Base-by-base conservation (phyloP, 2,113 vertebrate genomes). In the Paratilapia polleni region DNA sequence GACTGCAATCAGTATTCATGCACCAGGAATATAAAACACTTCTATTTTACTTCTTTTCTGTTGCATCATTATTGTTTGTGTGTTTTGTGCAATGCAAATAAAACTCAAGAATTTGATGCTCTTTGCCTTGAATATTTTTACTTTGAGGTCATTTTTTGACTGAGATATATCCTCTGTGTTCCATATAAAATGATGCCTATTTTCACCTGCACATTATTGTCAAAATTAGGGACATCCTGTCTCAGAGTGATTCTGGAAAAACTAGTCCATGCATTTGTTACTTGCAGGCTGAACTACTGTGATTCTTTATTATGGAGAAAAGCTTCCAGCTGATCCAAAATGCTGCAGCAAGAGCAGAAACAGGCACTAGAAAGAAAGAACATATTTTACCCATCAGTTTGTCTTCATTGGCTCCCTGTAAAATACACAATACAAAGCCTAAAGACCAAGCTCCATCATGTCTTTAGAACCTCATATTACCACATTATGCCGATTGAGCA, bases 381-480 rank as follows among this genome's bases (percentile, higher is more conserved):
- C 22, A 43, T 20, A 56, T n/a, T 68, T 11, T 26, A n/a, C n/a
- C 17, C 8, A 38, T 26, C 38, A 26, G 8, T 17, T 43, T 14
- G 12, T 43, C 41, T 14, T 43, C 12, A 43, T 11, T 43, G 12
- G 41, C 12, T 47, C 0, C 0, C 0, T 8, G 64, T 19, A 17
- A 68, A 47, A 68, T 26, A n/a, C 13, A 43, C 36, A 17, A 2
- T 43, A 43, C 62, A 41, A 41, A 41, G 34, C 62, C 12, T 64
- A 20, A 22, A 41, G 12, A 14, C 34, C 0, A 8, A 64, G 62
- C 0, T 4, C n/a, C 19, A 1, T 63, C 61, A 63, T 63, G 0
- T 63, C 1, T 63, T 63, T 63, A 63, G 20, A 11, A 41, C 0
- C 0, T 43, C 1, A 20, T 24, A 43, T 20, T 12, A 0, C 62